phyloP scores from a whole-genome alignment of 2,888 invertebrate genomes.

The Drosophila fulvimacula region DNA sequence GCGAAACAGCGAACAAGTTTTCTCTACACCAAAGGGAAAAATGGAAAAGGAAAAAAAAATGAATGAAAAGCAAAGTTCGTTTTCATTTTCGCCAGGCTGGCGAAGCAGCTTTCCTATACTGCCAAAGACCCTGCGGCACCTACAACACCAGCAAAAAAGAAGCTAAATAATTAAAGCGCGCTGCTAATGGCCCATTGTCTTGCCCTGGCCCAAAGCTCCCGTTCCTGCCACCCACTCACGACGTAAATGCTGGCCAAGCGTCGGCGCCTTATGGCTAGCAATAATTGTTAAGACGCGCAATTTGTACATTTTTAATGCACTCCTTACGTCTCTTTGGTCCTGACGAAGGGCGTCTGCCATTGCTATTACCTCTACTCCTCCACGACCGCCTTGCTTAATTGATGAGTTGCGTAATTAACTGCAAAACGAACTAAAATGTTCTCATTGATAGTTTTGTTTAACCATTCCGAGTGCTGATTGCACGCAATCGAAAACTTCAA shows the following conservation, averaged over 20 bases:
- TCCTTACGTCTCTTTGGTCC: conserved; percentile 34
- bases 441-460: conserved; percentile 60
- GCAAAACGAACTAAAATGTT: conserved; percentile 72
- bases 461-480: conserved; percentile 38
- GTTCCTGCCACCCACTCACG: background rate
- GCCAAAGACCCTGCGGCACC: conserved; percentile 34
- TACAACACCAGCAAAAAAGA: conserved; percentile 32
- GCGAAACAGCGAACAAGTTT: conserved; percentile 55
- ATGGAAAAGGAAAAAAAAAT: conserved; percentile 17
- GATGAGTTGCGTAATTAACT: conserved; percentile 83
- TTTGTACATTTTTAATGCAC: conserved; percentile 79
- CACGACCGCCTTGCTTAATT: conserved; percentile 60
- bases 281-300: conserved; percentile 82
- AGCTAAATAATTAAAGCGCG: conserved; percentile 78
- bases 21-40: conserved; percentile 59
- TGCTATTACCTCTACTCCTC: background rate
- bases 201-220: conserved; percentile 29
- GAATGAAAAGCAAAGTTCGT: conserved; percentile 63
- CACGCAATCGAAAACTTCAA: conserved; percentile 43
- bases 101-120: conserved; percentile 38
- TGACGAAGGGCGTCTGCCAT: conserved; percentile 1
- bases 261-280: conserved; percentile 62
- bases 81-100: conserved; percentile 61
- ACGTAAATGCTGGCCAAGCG: conserved; percentile 69
- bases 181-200: conserved; percentile 80